Conservation (phyloP, 1,140 invertebrate genomes). For the Kradibia gibbosae region DNA sequence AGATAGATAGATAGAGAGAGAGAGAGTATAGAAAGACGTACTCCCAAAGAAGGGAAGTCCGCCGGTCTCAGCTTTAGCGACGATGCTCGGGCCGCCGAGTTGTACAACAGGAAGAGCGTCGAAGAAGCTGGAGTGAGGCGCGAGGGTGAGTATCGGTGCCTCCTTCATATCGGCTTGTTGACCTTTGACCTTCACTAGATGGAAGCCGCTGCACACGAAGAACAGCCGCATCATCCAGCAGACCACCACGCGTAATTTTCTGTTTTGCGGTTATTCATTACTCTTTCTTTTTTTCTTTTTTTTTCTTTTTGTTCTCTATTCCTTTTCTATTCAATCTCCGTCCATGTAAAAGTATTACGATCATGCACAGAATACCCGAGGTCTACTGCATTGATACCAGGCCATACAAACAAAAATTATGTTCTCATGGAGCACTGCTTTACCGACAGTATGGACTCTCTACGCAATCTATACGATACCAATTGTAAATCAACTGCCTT, state of each 20-base stretch:
- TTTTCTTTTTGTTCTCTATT: not conserved
- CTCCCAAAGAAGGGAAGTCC: slow-evolving; percentile 90
- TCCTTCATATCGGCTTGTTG: slow-evolving; percentile 77
- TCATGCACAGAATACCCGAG: not conserved
- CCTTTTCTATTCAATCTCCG: not conserved
- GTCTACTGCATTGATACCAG: not conserved
- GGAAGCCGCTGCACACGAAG: slow-evolving; percentile 87
- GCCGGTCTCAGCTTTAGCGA: slow-evolving; percentile 87
- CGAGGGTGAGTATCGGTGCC: slow-evolving; percentile 89
- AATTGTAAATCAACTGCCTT: too few species aligned
- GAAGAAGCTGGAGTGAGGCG: slow-evolving; percentile 93
- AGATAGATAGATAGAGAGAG: too few species aligned
- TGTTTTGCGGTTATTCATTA: slow-evolving; percentile 58
- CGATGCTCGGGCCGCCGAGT: slow-evolving; percentile 87
- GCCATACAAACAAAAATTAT: not conserved
- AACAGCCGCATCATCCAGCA: slow-evolving; percentile 81
- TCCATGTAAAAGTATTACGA: not conserved
- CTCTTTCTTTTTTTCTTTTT: slow-evolving; percentile 46
- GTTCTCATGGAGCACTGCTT: not conserved
- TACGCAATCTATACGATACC: too few species aligned
- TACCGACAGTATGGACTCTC: not conserved
- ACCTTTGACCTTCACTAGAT: slow-evolving; percentile 81
- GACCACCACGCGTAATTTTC: slow-evolving; percentile 76
- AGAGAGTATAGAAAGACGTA: slow-evolving; percentile 72
- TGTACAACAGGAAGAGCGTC: slow-evolving; percentile 88